Evolutionary conservation across 1,140 invertebrate species (phyloP).

Genomic region (Drosophila parvula): DNA sequence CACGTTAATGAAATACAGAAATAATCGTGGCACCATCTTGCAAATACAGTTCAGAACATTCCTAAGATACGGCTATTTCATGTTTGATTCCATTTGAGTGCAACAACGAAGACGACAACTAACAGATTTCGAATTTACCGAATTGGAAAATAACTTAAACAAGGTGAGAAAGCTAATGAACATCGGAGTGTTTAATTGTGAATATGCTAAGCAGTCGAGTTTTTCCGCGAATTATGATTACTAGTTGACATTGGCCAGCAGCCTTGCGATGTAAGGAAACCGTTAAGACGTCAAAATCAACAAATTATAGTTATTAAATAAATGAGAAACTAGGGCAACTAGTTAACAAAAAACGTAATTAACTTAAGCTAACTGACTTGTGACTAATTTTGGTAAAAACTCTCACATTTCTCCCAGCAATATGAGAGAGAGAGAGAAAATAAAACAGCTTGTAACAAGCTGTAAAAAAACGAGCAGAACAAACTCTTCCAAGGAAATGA

Average conservation of each 20-base stretch:
- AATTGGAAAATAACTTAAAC: not conserved
- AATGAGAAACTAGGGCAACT: not conserved
- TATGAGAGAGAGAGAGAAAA: not conserved
- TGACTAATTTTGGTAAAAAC: conserved; percentile 4
- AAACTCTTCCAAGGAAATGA: not conserved
- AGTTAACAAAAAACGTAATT: not conserved
- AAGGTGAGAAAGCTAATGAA: conserved; percentile 25
- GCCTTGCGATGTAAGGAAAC: not conserved
- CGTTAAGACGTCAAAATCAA: not conserved
- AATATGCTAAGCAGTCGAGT: not conserved
- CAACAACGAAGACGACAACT: conserved; percentile 20
- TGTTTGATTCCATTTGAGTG: conserved; percentile 17
- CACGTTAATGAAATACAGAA: conserved; percentile 84
- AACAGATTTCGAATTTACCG: conserved; percentile 19
- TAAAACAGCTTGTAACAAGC: not conserved
- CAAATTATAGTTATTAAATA: conserved; percentile 2
- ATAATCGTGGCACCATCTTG: conserved; percentile 74
- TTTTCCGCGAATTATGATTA: not conserved
- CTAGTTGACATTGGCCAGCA: conserved; percentile 4
- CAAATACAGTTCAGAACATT: conserved; percentile 83
- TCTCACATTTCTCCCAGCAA: not conserved
- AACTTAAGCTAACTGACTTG: conserved; percentile 1
- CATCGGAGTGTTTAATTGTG: conserved; percentile 6
- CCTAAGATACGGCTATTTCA: conserved; percentile 21
- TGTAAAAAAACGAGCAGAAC: not conserved